Evolutionary conservation across 2,888 invertebrate genomes (phyloP), one percentile per base, ranked within the genome.

Genomic region (Ypsolopha sequella): DNA sequence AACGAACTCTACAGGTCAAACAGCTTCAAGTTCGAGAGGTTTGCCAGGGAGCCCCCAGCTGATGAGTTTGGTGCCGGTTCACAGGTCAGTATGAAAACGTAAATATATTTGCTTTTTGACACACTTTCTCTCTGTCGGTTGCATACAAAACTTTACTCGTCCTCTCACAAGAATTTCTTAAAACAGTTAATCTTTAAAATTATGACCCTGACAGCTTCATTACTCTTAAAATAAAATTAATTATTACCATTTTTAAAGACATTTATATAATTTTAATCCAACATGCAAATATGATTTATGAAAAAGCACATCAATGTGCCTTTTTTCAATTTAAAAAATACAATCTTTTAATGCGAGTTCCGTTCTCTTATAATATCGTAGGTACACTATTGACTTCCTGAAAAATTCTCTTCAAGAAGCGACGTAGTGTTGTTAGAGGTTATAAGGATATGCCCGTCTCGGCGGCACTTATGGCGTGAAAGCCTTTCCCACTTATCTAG

Each of bases 21-120:
- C 76, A 95, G 95, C 80, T 95, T 95, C 88, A 94, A 94, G 85
- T 95, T 95, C 75, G 94, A 95, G 81, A 87, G 94, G 52, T 95
- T 95, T 70, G 91, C 93, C 64, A 87, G 94, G 41, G 86, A 86
- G 61, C 88, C 88, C 55, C 89, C 90, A 51, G 91, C 90, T 62
- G 90, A 89, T 68, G 92, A 92, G 61, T 88, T 89, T 60, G 87
- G 88, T 58, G 80, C 88, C 58, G 90, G 89, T 57, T 92, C 92
- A 75, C 93, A 93, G 92, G 93, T 93, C 68, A 81, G 88, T 80
- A 24, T 24, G 24, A 4, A 24, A 24, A 24, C 24, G 24, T 24
- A 24, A 24, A 24, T 3, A 24, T 4, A 24, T 24, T 24, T 24
- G 24, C 24, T 24, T 24, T 24, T 24, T 24, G 24, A 24, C 24